phyloP scores from a whole-genome alignment of 2,797 vertebrate species.

The Aplochiton taeniatus region DNA sequence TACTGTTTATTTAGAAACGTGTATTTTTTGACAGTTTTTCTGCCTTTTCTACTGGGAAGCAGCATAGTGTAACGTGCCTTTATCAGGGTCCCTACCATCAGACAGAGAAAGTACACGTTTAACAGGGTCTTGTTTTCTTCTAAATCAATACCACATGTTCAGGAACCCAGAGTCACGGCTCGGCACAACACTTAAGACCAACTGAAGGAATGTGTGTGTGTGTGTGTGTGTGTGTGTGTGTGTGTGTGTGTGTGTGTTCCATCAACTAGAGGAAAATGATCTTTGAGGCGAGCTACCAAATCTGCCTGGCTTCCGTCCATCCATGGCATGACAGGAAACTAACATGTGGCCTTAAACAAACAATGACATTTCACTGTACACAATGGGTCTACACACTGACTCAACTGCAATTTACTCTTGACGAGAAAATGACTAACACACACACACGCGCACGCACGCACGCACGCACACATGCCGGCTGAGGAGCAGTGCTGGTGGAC shows the following conservation, averaged over 20 bases:
- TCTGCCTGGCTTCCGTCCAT: conserved; percentile 51
- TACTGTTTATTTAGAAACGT: background rate
- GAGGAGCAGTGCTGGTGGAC: conserved; percentile 27
- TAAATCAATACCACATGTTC: conserved; percentile 69
- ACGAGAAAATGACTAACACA: conserved; percentile 20
- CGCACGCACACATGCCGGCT: conserved; percentile 32
- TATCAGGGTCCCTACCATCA: conserved; percentile 46
- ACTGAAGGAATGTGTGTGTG: conserved; percentile 49
- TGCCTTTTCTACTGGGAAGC: conserved; percentile 21
- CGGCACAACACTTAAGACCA: conserved; percentile 62
- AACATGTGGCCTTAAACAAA: conserved; percentile 53
- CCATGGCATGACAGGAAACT: conserved; percentile 55
- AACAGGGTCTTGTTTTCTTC: conserved; percentile 61
- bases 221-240: conserved; percentile 15
- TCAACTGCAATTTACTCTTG: conserved; percentile 45
- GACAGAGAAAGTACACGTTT: conserved; percentile 63
- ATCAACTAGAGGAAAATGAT: conserved; percentile 40
- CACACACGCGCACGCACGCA: conserved; percentile 18
- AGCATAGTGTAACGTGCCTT: conserved; percentile 26
- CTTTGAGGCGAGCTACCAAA: conserved; percentile 45
- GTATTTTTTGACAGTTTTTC: conserved; percentile 16
- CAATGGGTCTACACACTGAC: conserved; percentile 34
- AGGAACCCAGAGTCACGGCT: conserved; percentile 66
- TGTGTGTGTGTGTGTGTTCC: conserved; percentile 27
- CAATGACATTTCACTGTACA: conserved; percentile 43